Evolutionary conservation across 1,140 invertebrate genomes (phyloP), one percentile per base, ranked within the genome.

Genomic region (Pachypsylla venusta): DNA sequence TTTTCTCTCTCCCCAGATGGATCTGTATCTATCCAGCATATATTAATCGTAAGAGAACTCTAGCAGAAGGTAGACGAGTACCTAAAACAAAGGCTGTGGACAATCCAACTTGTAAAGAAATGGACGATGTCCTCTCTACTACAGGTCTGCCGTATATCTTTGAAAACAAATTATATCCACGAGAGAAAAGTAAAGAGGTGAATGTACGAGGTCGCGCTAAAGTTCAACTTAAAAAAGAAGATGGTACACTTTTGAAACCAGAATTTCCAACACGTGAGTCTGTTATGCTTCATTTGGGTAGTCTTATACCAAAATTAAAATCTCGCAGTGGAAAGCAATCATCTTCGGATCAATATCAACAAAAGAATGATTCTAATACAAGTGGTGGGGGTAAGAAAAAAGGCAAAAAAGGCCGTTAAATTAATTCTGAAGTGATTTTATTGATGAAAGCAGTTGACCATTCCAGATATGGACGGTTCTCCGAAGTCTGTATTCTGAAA

Each of bases 11-110:
- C 74, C 74, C 14, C 68, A 93, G 93, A 67, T 98, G 94, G 94
- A 81, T 97, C 58, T 94, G 90, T 66, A 87, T 99, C 58, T 98
- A 98, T 74, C 96, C 96, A 39, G 83, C 90, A 0, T 98, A 98
- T 66, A 77, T 98, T 20, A 98, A 98, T 68, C 93, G 83, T 63
- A 95, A 92, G 67, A 95, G 91, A 72, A 91, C 89, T 0, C 68
- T 87, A 25, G 84, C 85, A 1, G 81, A 93, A 70, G 95, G 95
- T 7, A 77, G 95, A 24, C 81, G 83, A 63, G 73, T 99, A 22
- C 72, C 84, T 4, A 92, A 93, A 72, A 77, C 83, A 1, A 83
- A 85, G 70, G 92, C 87, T 69, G 85, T 98, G 1, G 89, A 96
- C 62, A 95, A 97, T 75, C 95, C 95, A 28, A 93, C 87, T 1